Evolutionary conservation across 1,140 invertebrate genomes (phyloP).

Genomic region (Pseudachorutes palmiensis): DNA sequence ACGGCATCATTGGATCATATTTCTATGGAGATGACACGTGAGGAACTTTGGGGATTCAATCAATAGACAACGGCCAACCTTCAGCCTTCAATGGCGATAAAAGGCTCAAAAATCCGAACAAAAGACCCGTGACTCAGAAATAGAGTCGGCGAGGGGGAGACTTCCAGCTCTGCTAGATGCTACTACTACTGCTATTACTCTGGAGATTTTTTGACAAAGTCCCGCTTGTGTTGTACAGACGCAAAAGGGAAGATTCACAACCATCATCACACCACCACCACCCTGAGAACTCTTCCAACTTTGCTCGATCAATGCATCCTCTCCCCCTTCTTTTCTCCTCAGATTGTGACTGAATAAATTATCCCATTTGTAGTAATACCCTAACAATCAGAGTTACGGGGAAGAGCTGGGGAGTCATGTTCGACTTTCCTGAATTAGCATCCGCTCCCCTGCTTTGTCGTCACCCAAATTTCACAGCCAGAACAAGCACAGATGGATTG

Average conservation of each 20-base stretch:
- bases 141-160: not conserved
- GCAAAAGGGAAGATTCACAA: not conserved
- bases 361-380: not conserved
- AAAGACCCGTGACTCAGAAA: slow-evolving; percentile 6
- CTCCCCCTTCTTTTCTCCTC: not conserved
- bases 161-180: too few relatives aligned
- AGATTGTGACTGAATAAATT: not conserved
- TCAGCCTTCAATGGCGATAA: not conserved
- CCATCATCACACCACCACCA: too few relatives aligned
- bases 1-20: too few relatives aligned
- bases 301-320: too few relatives aligned
- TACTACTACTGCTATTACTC: too few relatives aligned
- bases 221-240: not conserved
- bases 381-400: too few relatives aligned
- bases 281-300: not conserved
- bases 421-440: not conserved
- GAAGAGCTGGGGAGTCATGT: not conserved
- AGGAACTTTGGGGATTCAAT: too few relatives aligned
- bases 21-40: too few relatives aligned
- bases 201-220: not conserved
- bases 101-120: slow-evolving; percentile 6
- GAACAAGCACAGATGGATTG: too few relatives aligned
- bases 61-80: too few relatives aligned
- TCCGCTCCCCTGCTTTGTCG: not conserved
- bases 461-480: too few relatives aligned